Evolutionary conservation across 2,797 vertebrate species (phyloP), one percentile per base, ranked within the genome.

Genomic region (Coendou prehensilis): DNA sequence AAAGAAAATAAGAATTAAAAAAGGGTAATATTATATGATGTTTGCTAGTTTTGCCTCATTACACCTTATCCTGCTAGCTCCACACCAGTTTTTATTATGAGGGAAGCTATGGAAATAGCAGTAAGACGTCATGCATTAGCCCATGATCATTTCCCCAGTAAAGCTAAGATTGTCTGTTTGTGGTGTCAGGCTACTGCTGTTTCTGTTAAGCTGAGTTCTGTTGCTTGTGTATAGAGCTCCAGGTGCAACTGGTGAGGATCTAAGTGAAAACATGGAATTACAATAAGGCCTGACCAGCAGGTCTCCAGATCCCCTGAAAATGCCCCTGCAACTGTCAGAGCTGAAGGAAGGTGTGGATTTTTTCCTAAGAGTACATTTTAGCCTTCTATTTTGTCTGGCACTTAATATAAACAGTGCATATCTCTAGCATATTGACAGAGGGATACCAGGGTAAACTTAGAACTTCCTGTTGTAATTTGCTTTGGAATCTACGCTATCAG

Each of bases 391-490:
- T 54, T 50, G 37, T 91, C 41, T 18, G 4, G 6, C 33, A 93
- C 96, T 93, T 79, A 82, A 63, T 87, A 81, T 75, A 88, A 93
- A 56, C 26, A 57, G 52, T 80, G 23, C 4, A 11, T 85, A 15
- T 54, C 52, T 95, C 81, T 87, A 54, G 50, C 71, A 94, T 83
- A 80, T 15, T 79, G 86, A 81, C 78, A 73, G 47, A 81, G 2
- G 54, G 37, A 45, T 71, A 78, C 52, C 41, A 73, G 33, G 30
- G 87, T 87, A 78, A 87, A 64, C 23, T 88, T 41, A 85, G 6
- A 78, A 93, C 33, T 88, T 90, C 71, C 79, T 79, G 61, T 78
- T 54, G 6, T 76, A 71, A 87, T 86, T 94, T 93, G 5, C 26
- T 52, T 5, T 57, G 52, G 18, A 83, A 13, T 93, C 75, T 94